Base-by-base conservation (phyloP, 2,797 vertebrate species). In the Myotis vivesi region DNA sequence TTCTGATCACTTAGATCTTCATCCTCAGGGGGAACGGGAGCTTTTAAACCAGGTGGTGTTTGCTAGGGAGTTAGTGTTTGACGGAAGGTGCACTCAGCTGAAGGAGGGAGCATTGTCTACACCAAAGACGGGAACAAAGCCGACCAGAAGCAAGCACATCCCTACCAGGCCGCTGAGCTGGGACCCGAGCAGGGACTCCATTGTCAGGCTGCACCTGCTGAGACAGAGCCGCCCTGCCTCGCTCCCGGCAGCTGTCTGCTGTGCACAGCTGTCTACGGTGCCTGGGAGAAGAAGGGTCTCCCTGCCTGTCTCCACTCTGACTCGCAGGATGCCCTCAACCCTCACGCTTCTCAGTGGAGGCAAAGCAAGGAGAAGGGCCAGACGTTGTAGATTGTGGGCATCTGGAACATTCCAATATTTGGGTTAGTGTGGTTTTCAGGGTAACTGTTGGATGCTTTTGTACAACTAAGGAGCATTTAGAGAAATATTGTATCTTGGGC, bases 111-210 rank as follows among this genome's bases (percentile, higher is more conserved):
- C 49, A 44, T 46, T 6, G 12, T 53, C 55, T n/a, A 28, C 30
- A 41, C 2, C 4, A 38, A 93, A 72, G 33, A 16, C 30, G 6
- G 38, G 4, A 62, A 75, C 9, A 51, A 57, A 49, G 38, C 11
- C 5, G 7, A 33, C 15, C 25, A 30, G n/a, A 64, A 36, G 10
- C 44, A 53, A 57, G 13, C 23, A 11, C 1, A 22, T 49, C 17
- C 0, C 6, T 1, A 0, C 22, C 38, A 25, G 30, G 2, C 19
- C 6, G 3, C 53, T 20, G 20, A 73, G 5, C 3, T 0, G 3
- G 23, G 6, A 1, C 10, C 4, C 0, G 22, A 12, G 3, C 59
- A 22, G 9, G 33, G 57, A 20, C 11, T 2, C 19, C 8, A 2
- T 13, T 68, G 13, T 25, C 8, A 20, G 64, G 5, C 2, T 51